Evolutionary conservation across 2,113 vertebrate species (phyloP).

Genomic region (Peucedramus taeniatus): DNA sequence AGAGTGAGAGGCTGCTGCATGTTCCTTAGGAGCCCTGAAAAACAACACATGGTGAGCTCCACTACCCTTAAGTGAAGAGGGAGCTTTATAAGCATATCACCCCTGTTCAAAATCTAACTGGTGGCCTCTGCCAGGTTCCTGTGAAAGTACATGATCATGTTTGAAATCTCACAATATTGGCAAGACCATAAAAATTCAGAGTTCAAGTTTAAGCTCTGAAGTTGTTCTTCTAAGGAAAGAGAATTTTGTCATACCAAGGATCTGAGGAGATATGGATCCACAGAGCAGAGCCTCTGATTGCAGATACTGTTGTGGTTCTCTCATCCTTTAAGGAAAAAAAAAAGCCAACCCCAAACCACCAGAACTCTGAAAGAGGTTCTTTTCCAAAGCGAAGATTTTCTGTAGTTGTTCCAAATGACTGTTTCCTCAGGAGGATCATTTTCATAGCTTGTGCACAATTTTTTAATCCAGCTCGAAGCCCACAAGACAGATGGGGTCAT

Average conservation of each 20-base stretch:
- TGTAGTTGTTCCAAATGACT: neutral
- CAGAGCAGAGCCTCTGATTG: neutral
- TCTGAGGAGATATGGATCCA: neutral
- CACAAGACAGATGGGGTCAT: neutral
- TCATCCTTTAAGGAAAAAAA: neutral
- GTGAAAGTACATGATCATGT: neutral
- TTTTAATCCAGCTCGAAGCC: neutral
- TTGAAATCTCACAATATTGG: neutral
- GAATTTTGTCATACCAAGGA: neutral
- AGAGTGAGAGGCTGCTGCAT: neutral
- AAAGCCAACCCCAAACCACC: neutral
- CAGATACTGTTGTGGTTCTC: neutral
- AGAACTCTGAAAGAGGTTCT: neutral
- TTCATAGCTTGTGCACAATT: neutral
- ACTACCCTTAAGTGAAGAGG: neutral
- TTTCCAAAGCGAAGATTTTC: neutral
- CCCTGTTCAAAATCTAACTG: neutral
- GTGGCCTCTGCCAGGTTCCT: neutral
- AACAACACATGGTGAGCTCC: neutral
- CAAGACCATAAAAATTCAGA: neutral
- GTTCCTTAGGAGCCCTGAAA: neutral
- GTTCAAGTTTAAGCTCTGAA: neutral
- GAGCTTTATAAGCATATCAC: neutral
- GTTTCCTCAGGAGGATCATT: neutral
- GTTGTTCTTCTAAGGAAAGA: neutral